Evolutionary conservation across 2,888 invertebrate genomes (phyloP).

Genomic region (Tipula unca): DNA sequence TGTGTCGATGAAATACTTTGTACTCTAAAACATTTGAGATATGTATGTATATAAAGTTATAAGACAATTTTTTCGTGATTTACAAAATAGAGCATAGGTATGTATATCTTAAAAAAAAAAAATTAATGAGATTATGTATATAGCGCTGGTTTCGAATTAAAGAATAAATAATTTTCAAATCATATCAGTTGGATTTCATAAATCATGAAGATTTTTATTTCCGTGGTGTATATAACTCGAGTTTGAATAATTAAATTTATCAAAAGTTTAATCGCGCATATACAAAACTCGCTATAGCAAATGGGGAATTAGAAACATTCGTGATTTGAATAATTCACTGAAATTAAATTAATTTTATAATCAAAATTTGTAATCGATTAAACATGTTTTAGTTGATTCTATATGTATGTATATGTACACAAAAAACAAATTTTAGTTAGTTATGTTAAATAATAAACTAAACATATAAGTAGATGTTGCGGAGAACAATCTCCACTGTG

Average conservation of each 20-base stretch:
- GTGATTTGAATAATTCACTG: neutral
- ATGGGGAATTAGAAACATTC: neutral
- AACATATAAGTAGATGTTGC: neutral
- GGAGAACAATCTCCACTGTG: neutral
- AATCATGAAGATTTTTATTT: neutral
- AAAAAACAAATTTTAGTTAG: neutral
- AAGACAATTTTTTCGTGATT: neutral
- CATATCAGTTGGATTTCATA: neutral
- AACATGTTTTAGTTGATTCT: neutral
- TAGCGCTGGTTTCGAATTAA: neutral
- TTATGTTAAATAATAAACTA: neutral
- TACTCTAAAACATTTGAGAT: neutral
- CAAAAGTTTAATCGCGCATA: neutral
- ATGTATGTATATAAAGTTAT: neutral
- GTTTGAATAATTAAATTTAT: conserved; percentile 8
- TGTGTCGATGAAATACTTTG: neutral
- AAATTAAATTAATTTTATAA: neutral
- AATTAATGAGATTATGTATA: neutral
- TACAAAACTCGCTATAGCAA: neutral
- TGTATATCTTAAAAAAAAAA: neutral
- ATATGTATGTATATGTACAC: too few species aligned
- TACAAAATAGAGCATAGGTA: neutral
- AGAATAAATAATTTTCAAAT: neutral
- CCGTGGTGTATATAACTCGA: neutral
- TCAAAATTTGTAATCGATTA: neutral